These are phyloP conservation scores for Alauda arvensis DNA, from an alignment of 2,797 vertebrate genomes.

Conservation along the genomic window DNA sequence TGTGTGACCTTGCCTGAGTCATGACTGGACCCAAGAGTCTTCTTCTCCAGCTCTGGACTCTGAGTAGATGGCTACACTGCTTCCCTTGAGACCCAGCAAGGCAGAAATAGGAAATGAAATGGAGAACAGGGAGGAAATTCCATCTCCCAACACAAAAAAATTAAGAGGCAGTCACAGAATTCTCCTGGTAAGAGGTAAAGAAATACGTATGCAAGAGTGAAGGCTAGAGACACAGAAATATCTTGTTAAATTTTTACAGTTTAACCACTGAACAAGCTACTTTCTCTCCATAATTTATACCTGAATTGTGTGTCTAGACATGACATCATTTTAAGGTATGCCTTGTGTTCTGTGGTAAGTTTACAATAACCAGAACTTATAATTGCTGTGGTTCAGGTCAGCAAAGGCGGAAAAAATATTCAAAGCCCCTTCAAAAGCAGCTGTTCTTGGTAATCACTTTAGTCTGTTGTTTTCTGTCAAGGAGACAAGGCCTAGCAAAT, in stretches of 20 bases:
- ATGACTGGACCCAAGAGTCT: conserved; percentile 19
- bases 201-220: conserved; percentile 24
- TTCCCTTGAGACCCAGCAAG: not conserved
- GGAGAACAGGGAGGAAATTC: conserved; percentile 46
- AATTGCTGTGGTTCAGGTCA: conserved; percentile 61
- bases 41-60: conserved; percentile 14
- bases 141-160: conserved; percentile 48
- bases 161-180: conserved; percentile 48
- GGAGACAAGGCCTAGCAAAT: conserved; percentile 51
- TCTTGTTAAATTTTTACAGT: conserved; percentile 73
- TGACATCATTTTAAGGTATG: conserved; percentile 75
- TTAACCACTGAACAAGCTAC: conserved; percentile 70
- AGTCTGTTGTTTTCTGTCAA: conserved; percentile 64
- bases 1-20: conserved; percentile 22
- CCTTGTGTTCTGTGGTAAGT: conserved; percentile 67
- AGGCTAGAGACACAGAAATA: conserved; percentile 63
- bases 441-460: conserved; percentile 51
- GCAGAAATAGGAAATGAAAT: conserved; percentile 55
- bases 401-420: conserved; percentile 55
- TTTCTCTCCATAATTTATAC: conserved; percentile 74
- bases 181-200: conserved; percentile 52
- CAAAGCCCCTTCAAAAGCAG: conserved; percentile 37
- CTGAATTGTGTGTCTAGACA: conserved; percentile 78
- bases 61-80: not conserved
- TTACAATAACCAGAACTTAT: conserved; percentile 72